Evolutionary conservation across 2,113 vertebrate species (phyloP).

Genomic region (Ctenodactylus gundi): DNA sequence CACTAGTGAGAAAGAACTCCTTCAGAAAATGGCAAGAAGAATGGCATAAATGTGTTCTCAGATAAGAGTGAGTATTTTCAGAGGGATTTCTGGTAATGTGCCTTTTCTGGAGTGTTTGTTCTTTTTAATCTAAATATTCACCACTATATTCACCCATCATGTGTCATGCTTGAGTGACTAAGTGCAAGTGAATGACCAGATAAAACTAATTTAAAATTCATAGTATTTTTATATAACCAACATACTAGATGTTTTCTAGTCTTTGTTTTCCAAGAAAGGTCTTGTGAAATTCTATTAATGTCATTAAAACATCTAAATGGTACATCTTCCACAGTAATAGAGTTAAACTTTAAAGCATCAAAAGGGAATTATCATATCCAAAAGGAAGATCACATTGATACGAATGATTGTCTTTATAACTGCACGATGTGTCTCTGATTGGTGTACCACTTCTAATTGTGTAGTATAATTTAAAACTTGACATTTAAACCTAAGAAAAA

Average conservation of each 20-base stretch:
- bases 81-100: no score
- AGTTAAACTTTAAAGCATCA: not conserved
- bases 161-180: not conserved
- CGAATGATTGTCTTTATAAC: not conserved
- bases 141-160: no score
- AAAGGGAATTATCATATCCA: not conserved
- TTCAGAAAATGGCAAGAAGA: no score
- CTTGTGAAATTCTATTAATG: not conserved
- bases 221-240: not conserved
- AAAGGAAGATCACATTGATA: not conserved
- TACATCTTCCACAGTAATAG: not conserved
- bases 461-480: slow-evolving; percentile 18
- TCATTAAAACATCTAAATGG: not conserved
- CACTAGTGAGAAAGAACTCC: no score
- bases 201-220: not conserved
- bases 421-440: not conserved
- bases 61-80: no score
- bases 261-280: not conserved
- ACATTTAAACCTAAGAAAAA: not conserved
- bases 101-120: no score
- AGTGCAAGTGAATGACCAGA: not conserved
- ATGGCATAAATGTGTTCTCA: no score
- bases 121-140: no score
- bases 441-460: not conserved
- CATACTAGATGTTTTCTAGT: not conserved